These are phyloP conservation scores for Acleris cristana DNA, from an alignment of 2,888 invertebrate species.

Conservation along the genomic window DNA sequence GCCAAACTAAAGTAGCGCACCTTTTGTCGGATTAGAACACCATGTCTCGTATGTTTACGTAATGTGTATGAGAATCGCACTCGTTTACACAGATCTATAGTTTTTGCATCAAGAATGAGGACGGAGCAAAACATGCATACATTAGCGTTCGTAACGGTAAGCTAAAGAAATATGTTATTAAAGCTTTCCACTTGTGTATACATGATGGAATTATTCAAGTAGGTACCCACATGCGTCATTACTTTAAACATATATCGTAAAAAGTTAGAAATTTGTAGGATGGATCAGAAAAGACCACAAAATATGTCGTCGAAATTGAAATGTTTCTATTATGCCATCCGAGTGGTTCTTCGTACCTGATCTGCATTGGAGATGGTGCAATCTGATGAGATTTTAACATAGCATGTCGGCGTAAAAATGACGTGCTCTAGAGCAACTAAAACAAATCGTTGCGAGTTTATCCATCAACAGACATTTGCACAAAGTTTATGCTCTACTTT, in stretches of 20 bases:
- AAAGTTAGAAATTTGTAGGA: background rate
- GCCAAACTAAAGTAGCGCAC: slow-evolving; percentile 66
- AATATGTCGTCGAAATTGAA: background rate
- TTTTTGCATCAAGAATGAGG: slow-evolving; percentile 48
- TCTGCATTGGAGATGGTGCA: slow-evolving; percentile 48
- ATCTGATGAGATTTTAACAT: slow-evolving; percentile 59
- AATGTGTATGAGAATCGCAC: slow-evolving; percentile 55
- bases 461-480: slow-evolving; percentile 57
- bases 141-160: slow-evolving; percentile 12
- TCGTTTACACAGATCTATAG: slow-evolving; percentile 47
- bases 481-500: slow-evolving; percentile 69
- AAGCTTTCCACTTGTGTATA: slow-evolving; percentile 29
- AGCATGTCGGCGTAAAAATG: slow-evolving; percentile 58
- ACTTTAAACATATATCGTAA: slow-evolving; percentile 2
- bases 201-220: slow-evolving; percentile 9
- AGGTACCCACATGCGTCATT: slow-evolving; percentile 36
- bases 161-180: slow-evolving; percentile 21
- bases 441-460: slow-evolving; percentile 46
- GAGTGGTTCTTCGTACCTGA: slow-evolving; percentile 44
- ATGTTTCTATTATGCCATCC: slow-evolving; percentile 40
- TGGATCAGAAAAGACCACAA: background rate
- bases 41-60: slow-evolving; percentile 60
- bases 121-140: slow-evolving; percentile 5
- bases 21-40: slow-evolving; percentile 66
- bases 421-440: slow-evolving; percentile 48